Percentiles rank a stretch among this genome's conserved stretches.
phyloP scores from a whole-genome alignment of 2,888 invertebrate genomes.

The Gastrophysa polygoni region DNA sequence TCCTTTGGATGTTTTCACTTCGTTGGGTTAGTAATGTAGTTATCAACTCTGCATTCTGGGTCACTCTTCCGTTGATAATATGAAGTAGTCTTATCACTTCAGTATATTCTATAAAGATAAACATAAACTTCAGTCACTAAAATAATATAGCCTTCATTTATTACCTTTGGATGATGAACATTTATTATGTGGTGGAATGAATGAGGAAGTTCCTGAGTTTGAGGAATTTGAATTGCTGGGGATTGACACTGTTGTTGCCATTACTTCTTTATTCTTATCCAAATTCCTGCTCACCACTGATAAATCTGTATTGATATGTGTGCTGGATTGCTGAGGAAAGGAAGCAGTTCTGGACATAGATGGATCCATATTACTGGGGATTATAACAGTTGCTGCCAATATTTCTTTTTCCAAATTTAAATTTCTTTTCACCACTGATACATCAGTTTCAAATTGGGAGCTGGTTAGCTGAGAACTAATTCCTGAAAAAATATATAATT shows the following conservation, averaged over 20 bases:
- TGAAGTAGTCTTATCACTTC: conserved; percentile 13
- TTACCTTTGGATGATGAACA: neutral
- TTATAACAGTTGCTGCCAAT: too few relatives aligned
- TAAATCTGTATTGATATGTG: neutral
- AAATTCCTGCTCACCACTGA: neutral
- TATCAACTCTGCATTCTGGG: conserved; percentile 14
- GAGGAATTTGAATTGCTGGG: neutral
- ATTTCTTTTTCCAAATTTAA: too few relatives aligned
- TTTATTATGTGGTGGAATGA: neutral
- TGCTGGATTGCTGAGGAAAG: too few relatives aligned
- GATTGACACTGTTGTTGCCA: neutral
- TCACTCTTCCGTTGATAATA: conserved; percentile 8
- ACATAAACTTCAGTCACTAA: neutral
- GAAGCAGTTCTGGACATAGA: too few relatives aligned
- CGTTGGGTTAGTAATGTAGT: neutral
- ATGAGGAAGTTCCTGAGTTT: neutral
- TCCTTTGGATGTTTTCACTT: neutral
- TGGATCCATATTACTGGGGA: too few relatives aligned
- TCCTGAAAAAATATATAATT: too few relatives aligned
- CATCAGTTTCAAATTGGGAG: too few relatives aligned
- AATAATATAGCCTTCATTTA: neutral
- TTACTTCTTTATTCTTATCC: neutral
- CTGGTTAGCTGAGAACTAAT: too few relatives aligned
- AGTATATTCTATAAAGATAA: conserved; percentile 9
- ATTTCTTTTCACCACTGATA: too few relatives aligned